These are phyloP conservation scores for Pelobates cultripes DNA, from an alignment of 2,797 vertebrate species.

Conservation along the genomic window DNA sequence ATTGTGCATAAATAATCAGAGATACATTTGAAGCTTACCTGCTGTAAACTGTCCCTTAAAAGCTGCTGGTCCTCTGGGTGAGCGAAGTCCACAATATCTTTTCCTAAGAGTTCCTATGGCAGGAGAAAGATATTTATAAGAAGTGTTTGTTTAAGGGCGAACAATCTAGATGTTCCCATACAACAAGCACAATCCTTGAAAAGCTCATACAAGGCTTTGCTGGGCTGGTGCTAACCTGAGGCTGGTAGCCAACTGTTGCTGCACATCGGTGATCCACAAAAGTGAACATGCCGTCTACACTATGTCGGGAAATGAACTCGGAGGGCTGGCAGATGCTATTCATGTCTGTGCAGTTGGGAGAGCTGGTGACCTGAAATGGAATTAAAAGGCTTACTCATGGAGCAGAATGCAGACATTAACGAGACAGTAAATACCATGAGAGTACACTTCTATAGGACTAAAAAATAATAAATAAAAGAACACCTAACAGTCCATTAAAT, in stretches of 20 bases:
- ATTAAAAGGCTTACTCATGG: too few relatives aligned
- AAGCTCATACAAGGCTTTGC: background rate
- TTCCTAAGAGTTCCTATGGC: constrained; percentile 90
- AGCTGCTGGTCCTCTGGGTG: constrained; percentile 93
- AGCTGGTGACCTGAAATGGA: constrained; percentile 86
- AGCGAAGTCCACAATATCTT: constrained; percentile 89
- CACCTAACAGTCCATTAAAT: too few relatives aligned
- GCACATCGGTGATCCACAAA: constrained; percentile 94
- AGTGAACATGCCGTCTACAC: constrained; percentile 88
- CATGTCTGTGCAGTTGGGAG: constrained; percentile 84
- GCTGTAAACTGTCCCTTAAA: constrained; percentile 92
- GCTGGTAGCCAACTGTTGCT: constrained; percentile 89
- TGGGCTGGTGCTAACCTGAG: constrained; percentile 76
- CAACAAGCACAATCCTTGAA: background rate
- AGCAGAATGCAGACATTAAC: too few relatives aligned
- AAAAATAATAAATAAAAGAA: too few relatives aligned
- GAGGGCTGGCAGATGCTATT: constrained; percentile 85
- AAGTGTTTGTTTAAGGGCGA: background rate
- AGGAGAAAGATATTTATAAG: background rate
- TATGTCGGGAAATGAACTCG: constrained; percentile 97
- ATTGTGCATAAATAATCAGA: too few relatives aligned
- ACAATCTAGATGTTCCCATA: too few relatives aligned
- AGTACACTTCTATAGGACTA: too few relatives aligned
- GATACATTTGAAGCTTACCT: constrained; percentile 83
- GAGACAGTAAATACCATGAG: too few relatives aligned